Conservation (phyloP, 2,113 vertebrate species). For the Camelus bactrianus region DNA sequence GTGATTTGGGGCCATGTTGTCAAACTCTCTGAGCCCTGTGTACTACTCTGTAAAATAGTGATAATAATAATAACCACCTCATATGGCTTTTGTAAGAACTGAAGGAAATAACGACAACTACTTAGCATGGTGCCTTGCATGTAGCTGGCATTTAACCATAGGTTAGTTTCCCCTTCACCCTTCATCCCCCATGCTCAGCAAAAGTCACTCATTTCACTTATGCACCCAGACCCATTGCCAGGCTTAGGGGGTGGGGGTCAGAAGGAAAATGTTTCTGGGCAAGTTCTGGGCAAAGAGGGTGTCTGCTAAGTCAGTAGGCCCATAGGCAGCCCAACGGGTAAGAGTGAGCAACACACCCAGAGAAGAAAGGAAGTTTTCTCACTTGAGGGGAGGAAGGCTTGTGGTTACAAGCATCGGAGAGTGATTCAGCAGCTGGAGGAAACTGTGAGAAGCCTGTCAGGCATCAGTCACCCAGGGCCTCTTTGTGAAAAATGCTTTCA, state of each 20-base stretch:
- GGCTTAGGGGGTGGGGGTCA: neutral
- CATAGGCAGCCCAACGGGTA: neutral
- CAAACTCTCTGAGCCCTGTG: neutral
- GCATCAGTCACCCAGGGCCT: neutral
- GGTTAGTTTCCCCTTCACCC: neutral
- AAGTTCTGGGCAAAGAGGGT: slow-evolving; percentile 25
- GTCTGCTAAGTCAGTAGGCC: slow-evolving; percentile 24
- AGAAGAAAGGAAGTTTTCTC: slow-evolving; percentile 64
- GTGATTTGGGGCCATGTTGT: neutral
- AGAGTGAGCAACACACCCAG: slow-evolving; percentile 58
- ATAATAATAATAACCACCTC: neutral
- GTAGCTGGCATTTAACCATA: neutral
- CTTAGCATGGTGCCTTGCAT: neutral
- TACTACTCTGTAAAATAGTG: neutral
- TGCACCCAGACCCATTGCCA: neutral
- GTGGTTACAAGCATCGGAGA: slow-evolving; percentile 59
- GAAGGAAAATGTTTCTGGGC: slow-evolving; percentile 7
- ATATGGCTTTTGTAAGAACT: neutral
- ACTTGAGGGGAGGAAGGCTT: slow-evolving; percentile 51
- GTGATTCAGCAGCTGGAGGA: slow-evolving; percentile 77
- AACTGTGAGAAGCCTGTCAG: slow-evolving; percentile 45
- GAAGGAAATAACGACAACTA: neutral
- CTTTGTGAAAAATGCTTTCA: slow-evolving; percentile 55
- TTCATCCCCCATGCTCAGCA: neutral
- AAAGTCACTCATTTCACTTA: neutral